These are phyloP conservation scores for Turdus rufiventris DNA, from an alignment of 2,113 vertebrate species.

Conservation along the genomic window DNA sequence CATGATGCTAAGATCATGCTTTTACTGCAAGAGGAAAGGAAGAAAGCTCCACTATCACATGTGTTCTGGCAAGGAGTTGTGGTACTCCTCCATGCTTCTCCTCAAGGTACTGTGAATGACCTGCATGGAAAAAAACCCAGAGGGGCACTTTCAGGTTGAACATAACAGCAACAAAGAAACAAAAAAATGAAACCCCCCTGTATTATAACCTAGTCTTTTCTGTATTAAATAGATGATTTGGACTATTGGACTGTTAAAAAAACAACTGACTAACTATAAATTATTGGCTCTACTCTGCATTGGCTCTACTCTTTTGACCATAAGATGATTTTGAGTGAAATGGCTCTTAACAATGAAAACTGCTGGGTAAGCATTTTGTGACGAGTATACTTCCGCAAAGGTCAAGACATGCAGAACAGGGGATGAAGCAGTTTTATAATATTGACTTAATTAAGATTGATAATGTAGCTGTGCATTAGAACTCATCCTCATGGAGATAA, in stretches of 20 bases:
- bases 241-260: background rate
- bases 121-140: background rate
- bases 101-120: background rate
- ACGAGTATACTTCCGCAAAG: background rate
- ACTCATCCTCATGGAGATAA: background rate
- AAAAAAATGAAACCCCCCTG: rapidly evolving
- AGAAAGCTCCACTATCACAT: background rate
- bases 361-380: background rate
- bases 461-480: background rate
- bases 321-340: background rate
- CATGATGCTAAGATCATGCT: background rate
- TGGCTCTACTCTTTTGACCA: background rate
- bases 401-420: background rate
- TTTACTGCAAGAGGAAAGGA: background rate
- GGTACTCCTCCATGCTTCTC: background rate
- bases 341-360: background rate
- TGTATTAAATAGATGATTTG: background rate
- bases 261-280: background rate
- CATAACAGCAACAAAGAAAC: background rate
- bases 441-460: background rate
- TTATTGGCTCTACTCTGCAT: background rate
- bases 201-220: background rate
- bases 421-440: background rate
- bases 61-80: background rate
- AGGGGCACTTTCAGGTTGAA: background rate